Evolutionary conservation across 2,113 vertebrate genomes (phyloP), one percentile per base, ranked within the genome.

Genomic region (Noctilio leporinus): DNA sequence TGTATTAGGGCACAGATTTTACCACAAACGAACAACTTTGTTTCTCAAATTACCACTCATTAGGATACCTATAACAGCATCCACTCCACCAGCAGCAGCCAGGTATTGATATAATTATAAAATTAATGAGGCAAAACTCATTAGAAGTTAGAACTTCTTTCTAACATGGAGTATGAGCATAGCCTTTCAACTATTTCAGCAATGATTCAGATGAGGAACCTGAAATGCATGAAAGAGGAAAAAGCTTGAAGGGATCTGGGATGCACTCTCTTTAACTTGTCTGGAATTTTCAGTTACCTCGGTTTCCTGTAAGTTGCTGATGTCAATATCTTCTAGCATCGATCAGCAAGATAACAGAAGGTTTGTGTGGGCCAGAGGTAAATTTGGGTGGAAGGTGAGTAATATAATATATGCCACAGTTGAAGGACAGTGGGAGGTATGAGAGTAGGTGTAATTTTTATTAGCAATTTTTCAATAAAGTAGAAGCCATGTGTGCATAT

Each of bases 241-340:
- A 96, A 97, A 96, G 95, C 95, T 97, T 95, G 92, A 97, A 96
- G 97, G 95, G 72, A 96, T 81, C 97, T 93, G 96, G 97, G 97
- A 98, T 97, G 93, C 0, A 47, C 97, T 98, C 98, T 97, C 95
- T 98, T 98, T 94, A 98, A 94, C 90, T 98, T 97, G 97, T 95
- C 82, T 96, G 81, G 93, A 95, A 73, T 95, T 97, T 96, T 97
- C 38, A 96, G 97, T 96, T 98, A 98, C 97, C 98, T 98, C 97
- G 96, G 97, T 97, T 98, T 98, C 97, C 98, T 98, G 98, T 98
- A 97, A 98, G 97, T 97, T 96, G 98, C 97, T 96, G 95, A 97
- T 96, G 96, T 92, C 94, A 96, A 96, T 98, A 97, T 97, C 97
- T 98, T 98, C 97, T 96, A 95, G 97, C 95, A 97, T 98, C 95